Evolutionary conservation across 2,888 invertebrate species (phyloP).

Genomic region (Cataglyphis livida): DNA sequence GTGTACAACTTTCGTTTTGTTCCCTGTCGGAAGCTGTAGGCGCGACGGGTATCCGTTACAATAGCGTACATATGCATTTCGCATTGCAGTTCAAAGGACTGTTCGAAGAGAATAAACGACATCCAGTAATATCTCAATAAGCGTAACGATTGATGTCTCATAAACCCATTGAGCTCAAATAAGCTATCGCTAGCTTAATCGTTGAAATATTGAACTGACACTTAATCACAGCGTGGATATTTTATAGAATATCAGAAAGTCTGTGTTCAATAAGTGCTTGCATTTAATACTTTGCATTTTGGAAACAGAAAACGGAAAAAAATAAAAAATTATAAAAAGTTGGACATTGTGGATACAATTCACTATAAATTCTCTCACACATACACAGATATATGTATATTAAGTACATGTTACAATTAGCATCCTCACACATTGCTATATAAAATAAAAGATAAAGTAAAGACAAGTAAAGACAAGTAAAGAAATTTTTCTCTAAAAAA

Average conservation of each 20-base stretch:
- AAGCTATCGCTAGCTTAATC: not conserved
- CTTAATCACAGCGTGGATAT: not conserved
- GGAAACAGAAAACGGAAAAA: not conserved
- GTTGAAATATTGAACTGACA: not conserved
- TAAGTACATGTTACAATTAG: conserved; percentile 41
- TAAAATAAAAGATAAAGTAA: not conserved
- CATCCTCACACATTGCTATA: conserved; percentile 5
- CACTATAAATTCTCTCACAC: not conserved
- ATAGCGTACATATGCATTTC: conserved; percentile 20
- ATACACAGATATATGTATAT: not conserved
- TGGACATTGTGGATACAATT: not conserved
- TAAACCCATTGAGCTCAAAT: conserved; percentile 37
- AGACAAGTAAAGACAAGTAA: no score
- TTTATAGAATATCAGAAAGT: not conserved
- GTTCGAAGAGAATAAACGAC: conserved; percentile 33
- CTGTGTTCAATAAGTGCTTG: not conserved
- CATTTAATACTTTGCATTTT: not conserved
- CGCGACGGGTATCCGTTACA: conserved; percentile 52
- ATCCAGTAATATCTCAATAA: conserved; percentile 49
- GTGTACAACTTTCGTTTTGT: conserved; percentile 71
- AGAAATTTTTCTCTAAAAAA: not conserved
- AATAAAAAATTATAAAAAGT: not conserved
- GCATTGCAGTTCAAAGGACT: conserved; percentile 21
- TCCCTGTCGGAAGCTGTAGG: conserved; percentile 69
- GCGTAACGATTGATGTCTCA: conserved; percentile 24